Evolutionary conservation across 2,797 vertebrate genomes (phyloP), one percentile per base, ranked within the genome.

Genomic region (Catamblyrhynchus diadema): DNA sequence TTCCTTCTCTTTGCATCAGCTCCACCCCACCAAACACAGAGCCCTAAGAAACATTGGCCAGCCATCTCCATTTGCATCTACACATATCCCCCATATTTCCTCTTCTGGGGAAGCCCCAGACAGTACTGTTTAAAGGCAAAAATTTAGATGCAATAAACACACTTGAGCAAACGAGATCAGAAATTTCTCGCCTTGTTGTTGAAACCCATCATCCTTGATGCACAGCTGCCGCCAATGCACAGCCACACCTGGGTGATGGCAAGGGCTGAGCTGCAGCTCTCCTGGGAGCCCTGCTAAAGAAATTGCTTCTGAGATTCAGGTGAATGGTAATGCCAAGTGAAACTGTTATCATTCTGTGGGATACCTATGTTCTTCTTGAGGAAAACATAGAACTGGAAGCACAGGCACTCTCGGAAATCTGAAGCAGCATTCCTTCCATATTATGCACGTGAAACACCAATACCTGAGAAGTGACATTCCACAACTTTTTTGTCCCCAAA

Each of bases 401-500:
- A 71, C 22, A 65, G 62, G 37, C 16, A 67, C 23, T 33, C 7
- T 14, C 20, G 94, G 59, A 75, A 81, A 37, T 62, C 24, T 21
- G 51, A 72, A 90, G n/a, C 39, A 75, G 10, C 14, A 21, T 44
- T 81, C 79, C 30, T 41, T 84, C 53, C 48, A 25, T 20, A 85
- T 64, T 71, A 17, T 17, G 3, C 4, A 11, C 27, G 17, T 27
- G 32, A 87, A 78, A 15, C 12, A 73, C n/a, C 44, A 67, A 12
- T 19, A 56, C 18, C 35, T 37, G 33, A 27, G 14, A 80, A 82
- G 24, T 24, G 45, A 25, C 19, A 44, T 35, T 39, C n/a, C 15
- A 35, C 6, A 35, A 24, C 8, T 32, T 12, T 6, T 19, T 23
- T 28, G 9, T 3, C 2, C 1, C 2, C 10, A 50, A 81, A 60